Evolutionary conservation across 2,888 invertebrate species (phyloP).

Genomic region (Ennomos erosarius): DNA sequence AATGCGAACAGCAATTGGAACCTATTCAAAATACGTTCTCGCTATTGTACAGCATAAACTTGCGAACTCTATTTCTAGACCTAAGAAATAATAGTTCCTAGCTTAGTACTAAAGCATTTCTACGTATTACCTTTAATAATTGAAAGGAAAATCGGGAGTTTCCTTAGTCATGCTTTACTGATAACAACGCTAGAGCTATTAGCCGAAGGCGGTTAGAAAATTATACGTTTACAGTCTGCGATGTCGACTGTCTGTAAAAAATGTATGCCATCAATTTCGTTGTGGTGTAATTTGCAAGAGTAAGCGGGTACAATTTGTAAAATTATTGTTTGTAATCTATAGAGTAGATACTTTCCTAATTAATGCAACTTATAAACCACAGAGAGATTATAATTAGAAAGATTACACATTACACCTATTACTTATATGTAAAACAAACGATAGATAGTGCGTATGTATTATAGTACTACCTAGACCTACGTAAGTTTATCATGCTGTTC

Average conservation of each 20-base stretch:
- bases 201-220: slow-evolving; percentile 10
- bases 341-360: too few relatives aligned
- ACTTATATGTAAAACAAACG: too few relatives aligned
- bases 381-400: too few relatives aligned
- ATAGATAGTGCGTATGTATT: too few relatives aligned
- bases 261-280: not conserved
- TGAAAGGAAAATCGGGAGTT: slow-evolving; percentile 11
- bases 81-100: too few relatives aligned
- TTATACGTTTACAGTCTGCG: slow-evolving; percentile 10
- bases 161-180: slow-evolving; percentile 21
- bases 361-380: too few relatives aligned
- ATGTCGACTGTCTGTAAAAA: slow-evolving; percentile 11
- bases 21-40: not conserved
- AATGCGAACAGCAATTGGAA: too few relatives aligned
- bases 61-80: slow-evolving; percentile 5
- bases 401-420: too few relatives aligned
- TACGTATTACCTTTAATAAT: slow-evolving; percentile 9
- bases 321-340: too few relatives aligned
- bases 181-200: slow-evolving; percentile 17
- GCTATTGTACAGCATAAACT: not conserved
- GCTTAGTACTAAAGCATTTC: slow-evolving; percentile 6
- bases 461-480: too few relatives aligned
- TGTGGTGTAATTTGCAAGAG: not conserved
- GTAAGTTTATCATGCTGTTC: too few relatives aligned
- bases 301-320: not conserved